These are phyloP conservation scores for Caranx melampygus DNA, from an alignment of 2,113 vertebrate species.

Conservation along the genomic window DNA sequence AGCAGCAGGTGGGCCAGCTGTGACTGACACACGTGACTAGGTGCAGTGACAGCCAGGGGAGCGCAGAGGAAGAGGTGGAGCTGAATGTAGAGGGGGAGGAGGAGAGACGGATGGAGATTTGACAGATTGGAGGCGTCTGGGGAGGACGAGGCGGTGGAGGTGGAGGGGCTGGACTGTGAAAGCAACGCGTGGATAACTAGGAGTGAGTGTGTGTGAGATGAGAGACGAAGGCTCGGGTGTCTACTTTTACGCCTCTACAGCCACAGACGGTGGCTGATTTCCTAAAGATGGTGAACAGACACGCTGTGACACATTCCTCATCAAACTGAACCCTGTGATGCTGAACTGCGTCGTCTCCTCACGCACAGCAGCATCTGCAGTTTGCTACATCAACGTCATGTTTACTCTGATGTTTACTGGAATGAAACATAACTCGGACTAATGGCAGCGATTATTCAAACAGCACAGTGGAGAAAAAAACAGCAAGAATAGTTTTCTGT, in stretches of 20 bases:
- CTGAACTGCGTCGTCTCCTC: conserved; percentile 6
- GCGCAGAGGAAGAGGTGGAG: conserved; percentile 47
- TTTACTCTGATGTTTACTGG: background rate
- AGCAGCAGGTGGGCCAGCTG: conserved; percentile 66
- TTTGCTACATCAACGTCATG: conserved; percentile 54
- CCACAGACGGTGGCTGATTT: conserved; percentile 14
- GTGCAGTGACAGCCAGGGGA: conserved; percentile 64
- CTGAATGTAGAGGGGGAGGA: conserved; percentile 22
- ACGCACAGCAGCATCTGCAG: conserved; percentile 20
- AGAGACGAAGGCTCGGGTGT: conserved; percentile 13
- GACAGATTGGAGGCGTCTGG: conserved; percentile 46
- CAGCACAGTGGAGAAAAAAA: conserved; percentile 1
- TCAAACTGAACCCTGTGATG: background rate
- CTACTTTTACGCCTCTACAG: conserved; percentile 29
- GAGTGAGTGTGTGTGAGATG: conserved; percentile 24
- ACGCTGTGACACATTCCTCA: conserved; percentile 8
- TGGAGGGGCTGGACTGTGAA: background rate
- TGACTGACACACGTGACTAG: conserved; percentile 70
- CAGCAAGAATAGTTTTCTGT: background rate
- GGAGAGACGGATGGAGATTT: conserved; percentile 43
- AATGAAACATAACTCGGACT: background rate
- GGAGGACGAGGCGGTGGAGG: conserved; percentile 11
- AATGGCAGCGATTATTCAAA: background rate
- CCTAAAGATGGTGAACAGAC: conserved; percentile 29
- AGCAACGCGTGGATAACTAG: background rate